phyloP scores from a whole-genome alignment of 2,113 vertebrate species.

The Pungitius pungitius region DNA sequence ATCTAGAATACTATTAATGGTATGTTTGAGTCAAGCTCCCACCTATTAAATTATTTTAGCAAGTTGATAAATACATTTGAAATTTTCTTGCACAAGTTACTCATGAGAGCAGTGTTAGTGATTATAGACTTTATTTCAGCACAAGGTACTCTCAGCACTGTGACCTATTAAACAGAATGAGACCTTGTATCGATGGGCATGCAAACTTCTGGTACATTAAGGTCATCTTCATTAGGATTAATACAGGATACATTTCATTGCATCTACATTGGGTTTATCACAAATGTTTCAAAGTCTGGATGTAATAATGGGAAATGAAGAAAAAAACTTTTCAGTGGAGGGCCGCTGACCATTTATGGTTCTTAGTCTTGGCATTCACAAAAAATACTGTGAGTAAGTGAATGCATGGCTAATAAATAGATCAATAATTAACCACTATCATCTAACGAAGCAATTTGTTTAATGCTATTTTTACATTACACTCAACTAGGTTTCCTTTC shows the following conservation, averaged over 20 bases:
- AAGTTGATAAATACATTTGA: background rate
- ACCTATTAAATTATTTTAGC: background rate
- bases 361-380: background rate
- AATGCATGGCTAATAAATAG: background rate
- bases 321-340: background rate
- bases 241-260: background rate
- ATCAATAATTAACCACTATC: background rate
- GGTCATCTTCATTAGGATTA: conserved; percentile 9
- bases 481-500: background rate
- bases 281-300: background rate
- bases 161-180: conserved; percentile 14
- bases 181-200: conserved; percentile 10
- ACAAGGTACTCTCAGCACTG: background rate
- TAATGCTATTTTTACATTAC: background rate
- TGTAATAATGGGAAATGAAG: background rate
- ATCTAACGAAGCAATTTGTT: background rate
- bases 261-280: background rate
- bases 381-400: background rate
- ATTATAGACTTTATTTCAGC: background rate
- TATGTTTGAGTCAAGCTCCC: background rate
- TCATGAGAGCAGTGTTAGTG: background rate
- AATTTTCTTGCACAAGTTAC: background rate
- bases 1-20: background rate
- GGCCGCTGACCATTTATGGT: background rate
- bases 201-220: background rate